Evolutionary conservation across 2,113 vertebrate species (phyloP), one percentile per base, ranked within the genome.

Genomic region (Siphamia tubifer): DNA sequence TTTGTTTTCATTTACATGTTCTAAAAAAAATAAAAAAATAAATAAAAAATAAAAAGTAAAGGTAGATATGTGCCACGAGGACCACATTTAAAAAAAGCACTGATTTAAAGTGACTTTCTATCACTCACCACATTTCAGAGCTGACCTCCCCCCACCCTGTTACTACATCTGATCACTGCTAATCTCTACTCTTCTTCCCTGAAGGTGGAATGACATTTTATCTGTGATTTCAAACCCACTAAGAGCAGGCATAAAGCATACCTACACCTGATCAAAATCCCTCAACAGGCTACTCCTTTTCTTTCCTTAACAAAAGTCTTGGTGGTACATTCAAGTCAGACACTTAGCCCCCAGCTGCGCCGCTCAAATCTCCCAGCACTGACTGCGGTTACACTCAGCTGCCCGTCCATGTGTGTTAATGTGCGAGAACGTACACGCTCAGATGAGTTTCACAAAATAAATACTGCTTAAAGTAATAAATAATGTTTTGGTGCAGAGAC

Each of bases 381-480:
- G 21, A 39, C 38, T 34, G 44, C 4, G 51, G 54, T 58, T 34
- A 19, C 34, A 36, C 15, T 12, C 13, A 21, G 13, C 2, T 5
- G 9, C 38, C 34, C 34, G 23, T 31, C 21, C 57, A 53, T 74
- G 73, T 57, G 8, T 69, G 42, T 60, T 47, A 53, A 0, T 11
- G 12, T 47, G 52, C 5, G 28, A 19, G 12, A 23, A 32, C 9
- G 13, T 31, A 25, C 32, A 21, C 6, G 53, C 54, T 58, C 21
- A 38, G 52, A 62, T 42, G 4, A 36, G 20, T 68, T 69, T 57
- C 12, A 25, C 15, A 20, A 51, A 64, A 62, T 47, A 69, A 52
- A 55, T 43, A 38, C 24, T 25, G 4, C 23, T 73, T 79, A 20
- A 47, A 45, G 67, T 40, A 62, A 63, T 52, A 82, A 61, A 77